phyloP scores from a whole-genome alignment of 2,888 invertebrate species.

The Pandemis cinnamomeana region DNA sequence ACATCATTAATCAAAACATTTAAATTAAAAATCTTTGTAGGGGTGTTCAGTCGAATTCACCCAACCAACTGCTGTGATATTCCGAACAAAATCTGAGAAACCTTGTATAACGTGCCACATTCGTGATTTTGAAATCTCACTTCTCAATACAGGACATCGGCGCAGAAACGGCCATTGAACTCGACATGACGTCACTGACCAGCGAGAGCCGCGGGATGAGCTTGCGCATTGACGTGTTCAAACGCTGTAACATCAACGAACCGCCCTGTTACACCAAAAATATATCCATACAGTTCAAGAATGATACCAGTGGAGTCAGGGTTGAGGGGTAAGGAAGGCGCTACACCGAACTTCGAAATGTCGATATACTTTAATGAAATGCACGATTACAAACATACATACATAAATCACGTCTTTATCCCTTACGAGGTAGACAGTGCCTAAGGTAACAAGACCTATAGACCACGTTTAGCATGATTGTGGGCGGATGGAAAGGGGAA shows the following conservation, averaged over 20 bases:
- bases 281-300: constrained; percentile 19
- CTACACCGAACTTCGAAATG: too few relatives aligned
- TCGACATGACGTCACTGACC: constrained; percentile 50
- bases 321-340: constrained; percentile 47
- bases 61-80: not conserved
- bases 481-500: too few relatives aligned
- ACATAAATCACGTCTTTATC: too few relatives aligned
- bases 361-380: too few relatives aligned
- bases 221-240: constrained; percentile 42
- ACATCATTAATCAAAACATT: too few relatives aligned
- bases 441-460: too few relatives aligned
- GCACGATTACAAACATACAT: too few relatives aligned
- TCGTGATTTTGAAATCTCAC: not conserved
- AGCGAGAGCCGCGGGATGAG: constrained; percentile 45
- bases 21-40: too few relatives aligned
- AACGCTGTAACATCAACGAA: constrained; percentile 42
- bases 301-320: constrained; percentile 42
- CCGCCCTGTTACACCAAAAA: not conserved
- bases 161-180: constrained; percentile 39
- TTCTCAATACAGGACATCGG: not conserved
- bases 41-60: too few relatives aligned
- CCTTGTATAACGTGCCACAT: too few relatives aligned
- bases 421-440: too few relatives aligned
- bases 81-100: not conserved
- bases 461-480: too few relatives aligned